Conservation (phyloP, 2,888 invertebrate species). For the Microctonus brassicae region DNA sequence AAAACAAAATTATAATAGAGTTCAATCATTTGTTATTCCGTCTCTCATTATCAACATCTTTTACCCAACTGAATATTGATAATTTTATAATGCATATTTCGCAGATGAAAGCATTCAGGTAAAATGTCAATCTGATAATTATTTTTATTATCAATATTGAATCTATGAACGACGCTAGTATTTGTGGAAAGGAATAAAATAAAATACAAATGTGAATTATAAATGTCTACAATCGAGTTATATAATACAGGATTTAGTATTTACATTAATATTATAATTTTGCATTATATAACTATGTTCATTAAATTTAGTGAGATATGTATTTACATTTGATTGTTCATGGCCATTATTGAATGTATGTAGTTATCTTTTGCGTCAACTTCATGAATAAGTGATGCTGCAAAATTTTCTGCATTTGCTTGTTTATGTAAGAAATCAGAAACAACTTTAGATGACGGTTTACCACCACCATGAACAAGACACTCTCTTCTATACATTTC, state of each 20-base stretch:
- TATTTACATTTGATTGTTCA: constrained; percentile 10
- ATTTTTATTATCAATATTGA: too few species aligned
- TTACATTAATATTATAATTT: too few species aligned
- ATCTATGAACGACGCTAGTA: constrained; percentile 48
- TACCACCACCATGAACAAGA: constrained; percentile 89
- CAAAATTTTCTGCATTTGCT: constrained; percentile 82
- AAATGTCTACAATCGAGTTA: too few species aligned
- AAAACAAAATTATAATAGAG: neutral
- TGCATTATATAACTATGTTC: too few species aligned
- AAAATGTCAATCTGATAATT: too few species aligned
- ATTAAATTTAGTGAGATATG: too few species aligned
- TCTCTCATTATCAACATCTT: neutral
- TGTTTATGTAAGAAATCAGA: constrained; percentile 83
- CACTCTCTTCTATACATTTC: constrained; percentile 83
- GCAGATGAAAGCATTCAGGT: too few species aligned
- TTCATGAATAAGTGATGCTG: constrained; percentile 83
- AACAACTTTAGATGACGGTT: constrained; percentile 83
- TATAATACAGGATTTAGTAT: too few species aligned
- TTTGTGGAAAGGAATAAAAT: constrained; percentile 40
- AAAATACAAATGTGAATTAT: constrained; percentile 65
- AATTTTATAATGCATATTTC: too few species aligned
- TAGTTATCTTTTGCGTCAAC: constrained; percentile 76
- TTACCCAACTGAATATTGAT: neutral
- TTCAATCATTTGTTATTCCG: neutral
- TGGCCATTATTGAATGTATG: constrained; percentile 58